Evolutionary conservation across 1,140 invertebrate genomes (phyloP).

Genomic region (Heliothis virescens): DNA sequence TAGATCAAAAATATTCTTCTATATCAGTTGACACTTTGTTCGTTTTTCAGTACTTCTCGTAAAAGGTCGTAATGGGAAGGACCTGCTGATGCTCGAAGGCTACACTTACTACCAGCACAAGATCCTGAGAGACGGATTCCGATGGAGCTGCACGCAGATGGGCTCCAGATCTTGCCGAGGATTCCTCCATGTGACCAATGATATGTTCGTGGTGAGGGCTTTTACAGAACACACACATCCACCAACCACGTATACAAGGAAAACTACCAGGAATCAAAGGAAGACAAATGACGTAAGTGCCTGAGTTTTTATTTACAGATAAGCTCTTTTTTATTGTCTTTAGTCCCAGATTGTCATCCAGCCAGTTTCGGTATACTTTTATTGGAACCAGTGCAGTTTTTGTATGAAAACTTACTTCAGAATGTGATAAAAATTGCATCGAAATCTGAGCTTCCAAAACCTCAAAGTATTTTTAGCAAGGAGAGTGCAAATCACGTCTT

Average conservation of each 20-base stretch:
- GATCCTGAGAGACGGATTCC: constrained; percentile 70
- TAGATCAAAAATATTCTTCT: background rate
- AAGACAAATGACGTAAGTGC: constrained; percentile 59
- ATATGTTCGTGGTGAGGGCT: constrained; percentile 75
- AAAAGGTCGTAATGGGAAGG: constrained; percentile 76
- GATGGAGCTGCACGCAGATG: constrained; percentile 83
- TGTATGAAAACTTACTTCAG: no score
- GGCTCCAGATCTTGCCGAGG: constrained; percentile 79
- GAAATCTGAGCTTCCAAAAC: no score
- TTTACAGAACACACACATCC: constrained; percentile 78
- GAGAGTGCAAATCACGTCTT: no score
- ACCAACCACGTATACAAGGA: constrained; percentile 71
- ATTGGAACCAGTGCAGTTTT: no score
- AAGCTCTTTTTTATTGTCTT: background rate
- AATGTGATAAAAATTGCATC: no score
- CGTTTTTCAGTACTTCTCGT: constrained; percentile 77
- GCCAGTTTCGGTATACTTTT: background rate
- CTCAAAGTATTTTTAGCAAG: no score
- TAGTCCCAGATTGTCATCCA: constrained; percentile 6
- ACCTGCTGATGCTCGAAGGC: constrained; percentile 77
- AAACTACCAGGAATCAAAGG: constrained; percentile 62
- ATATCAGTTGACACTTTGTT: constrained; percentile 35
- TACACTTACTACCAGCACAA: constrained; percentile 83
- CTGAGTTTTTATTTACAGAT: background rate
- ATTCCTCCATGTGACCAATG: constrained; percentile 77